Percentiles rank a stretch among this genome's conserved stretches.
Conservation (phyloP, 1,140 invertebrate genomes). For the Lethocerus indicus region DNA sequence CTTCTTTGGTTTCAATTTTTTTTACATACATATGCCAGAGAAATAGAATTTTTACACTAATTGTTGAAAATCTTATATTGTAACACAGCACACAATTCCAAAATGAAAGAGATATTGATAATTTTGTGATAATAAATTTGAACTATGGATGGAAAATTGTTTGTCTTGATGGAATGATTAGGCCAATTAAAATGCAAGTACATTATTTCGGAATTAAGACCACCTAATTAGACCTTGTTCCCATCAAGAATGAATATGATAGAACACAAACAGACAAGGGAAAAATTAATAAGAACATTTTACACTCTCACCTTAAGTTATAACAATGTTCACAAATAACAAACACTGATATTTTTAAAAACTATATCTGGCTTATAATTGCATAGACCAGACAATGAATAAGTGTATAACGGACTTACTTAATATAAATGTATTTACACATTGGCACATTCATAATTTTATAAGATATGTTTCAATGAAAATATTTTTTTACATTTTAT, state of each 20-base stretch:
- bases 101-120: constrained; percentile 7
- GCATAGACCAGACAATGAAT: constrained; percentile 5
- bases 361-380: constrained; percentile 11
- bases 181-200: constrained; percentile 11
- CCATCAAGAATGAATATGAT: constrained; percentile 6
- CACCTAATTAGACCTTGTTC: constrained; percentile 6
- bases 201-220: too few species aligned
- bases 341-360: constrained; percentile 8
- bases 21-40: constrained; percentile 10
- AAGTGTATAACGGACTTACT: constrained; percentile 10
- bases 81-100: constrained; percentile 15
- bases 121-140: too few species aligned
- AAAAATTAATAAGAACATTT: not conserved
- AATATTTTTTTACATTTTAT: constrained; percentile 15
- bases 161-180: constrained; percentile 13
- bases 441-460: constrained; percentile 14
- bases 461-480: constrained; percentile 16
- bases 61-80: constrained; percentile 13
- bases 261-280: not conserved
- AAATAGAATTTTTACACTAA: constrained; percentile 14
- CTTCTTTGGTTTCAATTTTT: constrained; percentile 13
- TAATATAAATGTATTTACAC: constrained; percentile 13
- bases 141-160: too few species aligned
- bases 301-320: not conserved
- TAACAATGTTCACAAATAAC: constrained; percentile 5